Conservation (phyloP, 2,888 invertebrate species). For the Eupsilia transversa region DNA sequence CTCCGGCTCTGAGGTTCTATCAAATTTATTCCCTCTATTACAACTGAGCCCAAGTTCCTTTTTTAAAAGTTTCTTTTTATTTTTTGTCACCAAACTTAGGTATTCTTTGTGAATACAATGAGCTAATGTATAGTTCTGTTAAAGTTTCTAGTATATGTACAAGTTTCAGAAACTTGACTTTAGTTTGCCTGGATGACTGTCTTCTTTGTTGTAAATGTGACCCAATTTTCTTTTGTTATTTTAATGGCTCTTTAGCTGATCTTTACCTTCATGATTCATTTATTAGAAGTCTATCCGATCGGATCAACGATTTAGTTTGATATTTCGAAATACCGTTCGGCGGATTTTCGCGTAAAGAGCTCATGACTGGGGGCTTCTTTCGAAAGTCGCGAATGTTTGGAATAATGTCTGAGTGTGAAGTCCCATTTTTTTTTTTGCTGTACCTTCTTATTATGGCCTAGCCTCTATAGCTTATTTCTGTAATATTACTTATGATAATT, state of each 20-base stretch:
- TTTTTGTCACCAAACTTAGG: conserved; percentile 62
- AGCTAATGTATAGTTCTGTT: conserved; percentile 70
- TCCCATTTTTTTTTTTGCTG: background rate
- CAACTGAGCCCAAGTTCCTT: conserved; percentile 68
- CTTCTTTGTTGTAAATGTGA: conserved; percentile 36
- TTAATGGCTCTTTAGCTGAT: conserved; percentile 24
- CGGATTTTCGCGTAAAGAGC: conserved; percentile 13
- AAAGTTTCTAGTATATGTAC: conserved; percentile 63
- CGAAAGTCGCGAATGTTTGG: background rate
- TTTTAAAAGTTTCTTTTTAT: conserved; percentile 56
- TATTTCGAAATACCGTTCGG: conserved; percentile 25
- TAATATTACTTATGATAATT: background rate
- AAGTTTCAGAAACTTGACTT: conserved; percentile 47
- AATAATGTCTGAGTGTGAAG: background rate
- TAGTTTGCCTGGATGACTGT: conserved; percentile 15
- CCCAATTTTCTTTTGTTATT: conserved; percentile 45
- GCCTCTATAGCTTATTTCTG: background rate
- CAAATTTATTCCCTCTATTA: conserved; percentile 79
- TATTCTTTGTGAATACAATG: conserved; percentile 70
- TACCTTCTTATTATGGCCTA: background rate
- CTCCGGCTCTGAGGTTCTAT: conserved; percentile 69
- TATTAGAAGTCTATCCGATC: conserved; percentile 36
- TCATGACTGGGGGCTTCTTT: conserved; percentile 6
- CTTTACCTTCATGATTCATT: conserved; percentile 51
- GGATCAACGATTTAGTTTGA: conserved; percentile 37